Percentiles rank a stretch among this genome's conserved stretches.
These are phyloP conservation scores for Gallinago nigripennis DNA, from an alignment of 2,797 vertebrate genomes.

Conservation along the genomic window DNA sequence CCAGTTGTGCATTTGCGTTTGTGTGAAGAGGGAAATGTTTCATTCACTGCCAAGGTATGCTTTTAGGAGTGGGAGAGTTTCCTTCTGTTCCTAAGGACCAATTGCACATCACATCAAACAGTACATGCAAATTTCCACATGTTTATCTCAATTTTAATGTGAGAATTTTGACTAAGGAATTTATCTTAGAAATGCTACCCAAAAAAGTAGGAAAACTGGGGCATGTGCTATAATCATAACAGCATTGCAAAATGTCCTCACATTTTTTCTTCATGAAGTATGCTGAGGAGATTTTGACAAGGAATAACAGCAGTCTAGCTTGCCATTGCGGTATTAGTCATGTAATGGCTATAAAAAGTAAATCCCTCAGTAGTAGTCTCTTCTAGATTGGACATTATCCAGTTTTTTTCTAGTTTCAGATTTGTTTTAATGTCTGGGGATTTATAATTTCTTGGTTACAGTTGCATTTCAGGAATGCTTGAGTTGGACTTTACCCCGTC, in stretches of 20 bases:
- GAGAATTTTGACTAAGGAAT: background rate
- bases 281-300: background rate
- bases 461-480: background rate
- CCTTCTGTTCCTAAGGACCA: background rate
- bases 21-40: constrained; percentile 27
- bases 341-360: background rate
- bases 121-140: background rate
- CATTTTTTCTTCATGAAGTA: background rate
- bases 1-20: background rate
- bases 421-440: background rate
- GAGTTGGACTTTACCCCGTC: background rate
- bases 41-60: constrained; percentile 27
- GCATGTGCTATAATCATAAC: background rate
- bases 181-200: background rate
- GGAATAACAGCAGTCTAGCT: background rate
- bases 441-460: background rate
- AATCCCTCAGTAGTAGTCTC: background rate
- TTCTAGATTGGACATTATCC: background rate
- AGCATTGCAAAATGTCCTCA: background rate
- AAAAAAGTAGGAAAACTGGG: background rate
- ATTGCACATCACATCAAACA: background rate
- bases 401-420: background rate
- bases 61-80: constrained; percentile 17
- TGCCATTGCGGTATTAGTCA: background rate
- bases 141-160: background rate